Evolutionary conservation across 2,113 vertebrate species (phyloP), one percentile per base, ranked within the genome.

Genomic region (Lonchura striata): DNA sequence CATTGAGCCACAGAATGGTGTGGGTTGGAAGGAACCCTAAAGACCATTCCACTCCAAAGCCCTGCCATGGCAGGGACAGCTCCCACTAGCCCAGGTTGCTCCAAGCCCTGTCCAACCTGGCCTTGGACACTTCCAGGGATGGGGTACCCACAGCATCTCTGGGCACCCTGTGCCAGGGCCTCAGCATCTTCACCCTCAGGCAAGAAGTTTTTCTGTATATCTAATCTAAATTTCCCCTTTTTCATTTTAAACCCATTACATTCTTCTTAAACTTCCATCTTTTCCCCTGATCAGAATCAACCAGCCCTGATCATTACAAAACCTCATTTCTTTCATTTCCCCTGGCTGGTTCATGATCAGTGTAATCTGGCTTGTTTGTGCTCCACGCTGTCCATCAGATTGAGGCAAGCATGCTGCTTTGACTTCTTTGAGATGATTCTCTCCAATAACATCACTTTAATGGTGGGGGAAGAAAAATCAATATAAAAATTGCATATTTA

Each of bases 101-200:
- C 61, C 41, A 61, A 54, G 5, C 8, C 30, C 20, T 0, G 0
- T 61, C 41, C 87, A 82, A 0, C 30, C 30, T 54, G n/a, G 17
- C 1, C 47, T 49, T 0, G 47, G 0, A 35, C 35, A 42, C 10
- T 61, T 5, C 21, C 41, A 82, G 47, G 47, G n/a, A 54, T 54
- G 39, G 16, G 11, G n/a, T 30, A 82, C 16, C n/a, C 78, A 75
- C 61, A 89, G 61, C 41, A 41, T 1, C 47, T 61, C 20, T 68
- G 61, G 28, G 9, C 46, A 46, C 0, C 16, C 47, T 82, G 47
- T 61, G 30, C 10, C 47, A 82, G n/a, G 9, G 14, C 8, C n/a
- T 54, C 30, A 1, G 14, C 70, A 69, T 14, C 25, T 28, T 61
- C 54, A 68, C 14, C 28, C 59, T n/a, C 60, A 61, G 12, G 5